A percentile compares a stretch with the other conserved stretches of the same genome.
Evolutionary conservation across 2,113 vertebrate species (phyloP).

Genomic region (Lynx canadensis): DNA sequence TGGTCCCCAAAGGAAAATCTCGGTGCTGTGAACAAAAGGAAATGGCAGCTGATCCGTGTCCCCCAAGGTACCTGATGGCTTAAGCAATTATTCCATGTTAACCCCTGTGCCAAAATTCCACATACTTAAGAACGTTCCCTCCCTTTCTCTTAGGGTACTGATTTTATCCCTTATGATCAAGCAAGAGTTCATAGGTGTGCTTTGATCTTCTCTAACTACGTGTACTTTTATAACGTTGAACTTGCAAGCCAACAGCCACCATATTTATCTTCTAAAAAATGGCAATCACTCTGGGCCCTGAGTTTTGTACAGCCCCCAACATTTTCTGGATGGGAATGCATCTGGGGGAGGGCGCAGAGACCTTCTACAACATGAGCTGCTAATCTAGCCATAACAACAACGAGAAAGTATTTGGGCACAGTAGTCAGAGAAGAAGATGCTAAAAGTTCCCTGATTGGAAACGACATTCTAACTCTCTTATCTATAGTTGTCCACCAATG

Average conservation of each 20-base stretch:
- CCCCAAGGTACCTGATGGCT: background rate
- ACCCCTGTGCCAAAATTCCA: background rate
- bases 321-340: background rate
- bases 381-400: background rate
- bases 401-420: background rate
- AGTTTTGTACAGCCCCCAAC: background rate
- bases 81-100: background rate
- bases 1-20: background rate
- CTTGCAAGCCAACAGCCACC: background rate
- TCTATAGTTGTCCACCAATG: background rate
- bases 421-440: background rate
- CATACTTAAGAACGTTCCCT: background rate
- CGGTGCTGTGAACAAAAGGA: background rate
- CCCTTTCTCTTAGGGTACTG: background rate
- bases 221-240: background rate
- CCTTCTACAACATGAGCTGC: background rate
- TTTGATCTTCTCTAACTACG: background rate
- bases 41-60: background rate
- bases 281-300: background rate
- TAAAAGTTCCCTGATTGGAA: background rate
- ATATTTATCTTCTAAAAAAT: background rate
- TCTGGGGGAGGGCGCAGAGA: rapidly evolving
- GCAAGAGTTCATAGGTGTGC: background rate
- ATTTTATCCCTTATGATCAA: background rate
- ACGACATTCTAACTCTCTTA: background rate